Evolutionary conservation across 2,888 invertebrate species (phyloP).

Genomic region (Didymodactylos carnosus): DNA sequence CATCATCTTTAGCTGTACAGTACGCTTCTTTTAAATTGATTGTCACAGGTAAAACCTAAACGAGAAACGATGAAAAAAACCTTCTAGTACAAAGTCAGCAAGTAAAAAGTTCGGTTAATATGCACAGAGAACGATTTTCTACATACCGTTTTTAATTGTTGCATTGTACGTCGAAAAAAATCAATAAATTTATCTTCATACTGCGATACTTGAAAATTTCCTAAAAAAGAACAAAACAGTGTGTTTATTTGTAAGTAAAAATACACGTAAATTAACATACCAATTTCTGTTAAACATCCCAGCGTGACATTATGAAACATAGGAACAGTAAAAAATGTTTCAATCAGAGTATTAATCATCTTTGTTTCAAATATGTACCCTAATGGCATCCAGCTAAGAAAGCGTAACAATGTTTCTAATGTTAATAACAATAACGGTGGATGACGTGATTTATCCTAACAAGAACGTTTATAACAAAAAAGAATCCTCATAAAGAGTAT

Average conservation of each 20-base stretch:
- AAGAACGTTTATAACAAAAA: slow-evolving; percentile 11
- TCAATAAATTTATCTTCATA: slow-evolving; percentile 80
- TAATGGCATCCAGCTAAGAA: slow-evolving; percentile 98
- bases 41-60: background rate
- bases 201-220: slow-evolving; percentile 58
- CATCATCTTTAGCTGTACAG: slow-evolving; percentile 73
- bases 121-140: no score
- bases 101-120: no score
- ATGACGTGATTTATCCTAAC: slow-evolving; percentile 77
- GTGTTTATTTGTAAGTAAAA: background rate
- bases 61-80: background rate
- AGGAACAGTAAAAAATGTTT: slow-evolving; percentile 89
- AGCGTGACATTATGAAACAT: slow-evolving; percentile 91
- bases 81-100: slow-evolving; percentile 45
- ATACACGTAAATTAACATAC: slow-evolving; percentile 23
- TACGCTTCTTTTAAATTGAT: slow-evolving; percentile 86
- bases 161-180: slow-evolving; percentile 71
- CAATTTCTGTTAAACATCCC: slow-evolving; percentile 94
- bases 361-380: slow-evolving; percentile 99
- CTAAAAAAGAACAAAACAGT: slow-evolving; percentile 21
- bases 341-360: slow-evolving; percentile 72
- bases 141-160: background rate
- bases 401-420: slow-evolving; percentile 76
- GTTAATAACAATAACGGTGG: slow-evolving; percentile 84
- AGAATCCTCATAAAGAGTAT: background rate